These are phyloP conservation scores for Reticulitermes lucifugus DNA, from an alignment of 2,888 invertebrate species.

Conservation along the genomic window DNA sequence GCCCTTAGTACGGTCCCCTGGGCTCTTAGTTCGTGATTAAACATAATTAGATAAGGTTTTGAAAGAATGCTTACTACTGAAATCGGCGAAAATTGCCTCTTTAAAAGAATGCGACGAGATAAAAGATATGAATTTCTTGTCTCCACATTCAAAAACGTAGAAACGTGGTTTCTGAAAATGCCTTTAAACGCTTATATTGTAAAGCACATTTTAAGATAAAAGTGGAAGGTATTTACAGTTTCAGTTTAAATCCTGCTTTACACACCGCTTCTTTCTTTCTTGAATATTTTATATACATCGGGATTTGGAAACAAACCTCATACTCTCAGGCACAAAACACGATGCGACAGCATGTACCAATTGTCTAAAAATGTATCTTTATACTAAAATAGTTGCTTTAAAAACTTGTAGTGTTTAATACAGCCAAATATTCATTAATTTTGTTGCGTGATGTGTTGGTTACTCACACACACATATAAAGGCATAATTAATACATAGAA, in stretches of 20 bases:
- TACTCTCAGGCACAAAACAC: no score
- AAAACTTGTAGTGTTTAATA: no score
- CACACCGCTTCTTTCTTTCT: not conserved
- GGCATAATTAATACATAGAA: no score
- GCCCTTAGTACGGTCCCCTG: not conserved
- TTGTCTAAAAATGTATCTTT: no score
- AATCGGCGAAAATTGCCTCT: not conserved
- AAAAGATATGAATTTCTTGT: not conserved
- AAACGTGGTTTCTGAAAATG: conserved; percentile 7
- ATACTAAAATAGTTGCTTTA: no score
- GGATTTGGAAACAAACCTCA: no score
- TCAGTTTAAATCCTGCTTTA: not conserved
- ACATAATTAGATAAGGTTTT: conserved; percentile 33
- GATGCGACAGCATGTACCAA: no score
- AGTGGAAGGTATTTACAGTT: not conserved
- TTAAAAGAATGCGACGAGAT: not conserved
- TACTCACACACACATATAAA: no score
- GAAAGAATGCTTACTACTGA: conserved; percentile 19
- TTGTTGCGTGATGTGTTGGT: no score
- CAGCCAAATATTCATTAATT: no score
- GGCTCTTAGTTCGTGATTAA: not conserved
- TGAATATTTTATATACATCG: not conserved
- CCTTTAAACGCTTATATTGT: conserved; percentile 1
- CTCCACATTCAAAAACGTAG: not conserved
- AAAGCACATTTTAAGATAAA: not conserved